Evolutionary conservation across 2,888 invertebrate species (phyloP), one percentile per base, ranked within the genome.

Genomic region (Scrobipalpa atriplicella): DNA sequence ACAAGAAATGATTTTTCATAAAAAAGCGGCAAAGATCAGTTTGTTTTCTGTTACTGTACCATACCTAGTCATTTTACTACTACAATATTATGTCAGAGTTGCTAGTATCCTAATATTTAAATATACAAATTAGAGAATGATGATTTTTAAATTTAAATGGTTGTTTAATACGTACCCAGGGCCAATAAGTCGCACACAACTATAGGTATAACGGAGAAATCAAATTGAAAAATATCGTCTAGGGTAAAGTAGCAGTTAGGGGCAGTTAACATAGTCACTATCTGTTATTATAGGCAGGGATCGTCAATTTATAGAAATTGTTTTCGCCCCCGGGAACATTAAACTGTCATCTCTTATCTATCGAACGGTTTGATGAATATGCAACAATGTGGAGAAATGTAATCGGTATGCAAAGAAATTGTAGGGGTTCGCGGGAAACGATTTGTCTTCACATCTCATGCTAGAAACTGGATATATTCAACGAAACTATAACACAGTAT

Each of bases 191-290:
- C 29, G 29, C 29, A 29, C 29, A 29, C 29, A 29, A 29, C 5
- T 29, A 10, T 13, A 2, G 43, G 13, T 13, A 13, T 29, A 62
- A 8, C 13, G 43, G 43, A 58, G 47, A 65, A 65, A 58, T 43
- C 65, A n/a, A 43, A 65, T 21, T 65, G 64, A 65, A 43, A 65
- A 58, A 58, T 62, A 62, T 62, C n/a, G 21, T 39, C 62, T 62
- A 21, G 10, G 18, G 43, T 19, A 43, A 51, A 63, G 52, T 52
- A 63, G 63, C 47, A 52, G 63, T 29, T 58, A 63, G 18, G 38
- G 29, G 54, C 41, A 38, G 63, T 52, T 63, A 52, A 16, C 52
- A 52, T 62, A 47, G 62, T 38, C 52, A 11, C 52, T 11, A n/a
- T 18, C 62, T 36, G 63, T 63, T 51, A 52, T 63, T 63, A 63